A percentile compares a stretch with the other conserved stretches of the same genome.
These are phyloP conservation scores for Entomobrya proxima DNA, from an alignment of 2,888 invertebrate genomes.

Conservation along the genomic window DNA sequence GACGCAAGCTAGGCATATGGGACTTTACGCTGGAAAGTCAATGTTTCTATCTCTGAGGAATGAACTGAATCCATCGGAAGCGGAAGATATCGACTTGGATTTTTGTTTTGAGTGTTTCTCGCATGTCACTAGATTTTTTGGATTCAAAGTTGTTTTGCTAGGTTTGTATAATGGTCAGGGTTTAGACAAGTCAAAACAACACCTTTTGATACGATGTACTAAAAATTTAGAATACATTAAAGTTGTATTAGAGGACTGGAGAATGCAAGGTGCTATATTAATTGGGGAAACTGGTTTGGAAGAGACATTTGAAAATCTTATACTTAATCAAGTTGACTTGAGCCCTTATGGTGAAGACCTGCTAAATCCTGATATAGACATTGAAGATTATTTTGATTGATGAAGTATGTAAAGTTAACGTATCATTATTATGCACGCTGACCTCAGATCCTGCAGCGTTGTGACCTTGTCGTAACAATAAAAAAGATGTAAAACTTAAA, in stretches of 20 bases:
- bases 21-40: conserved; percentile 92
- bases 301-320: conserved; percentile 98
- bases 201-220: conserved; percentile 90
- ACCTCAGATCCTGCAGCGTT: too few relatives aligned
- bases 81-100: conserved; percentile 80
- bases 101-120: conserved; percentile 98
- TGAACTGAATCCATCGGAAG: conserved; percentile 78
- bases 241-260: conserved; percentile 89
- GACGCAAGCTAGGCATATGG: conserved; percentile 99
- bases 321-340: conserved; percentile 94
- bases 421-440: background rate
- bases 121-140: conserved; percentile 96
- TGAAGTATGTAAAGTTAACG: background rate
- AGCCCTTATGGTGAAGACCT: conserved; percentile 92
- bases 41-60: conserved; percentile 84
- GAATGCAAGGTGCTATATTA: conserved; percentile 93
- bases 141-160: conserved; percentile 92
- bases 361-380: conserved; percentile 95
- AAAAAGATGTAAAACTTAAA: too few relatives aligned
- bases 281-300: conserved; percentile 98
- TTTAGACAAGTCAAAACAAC: conserved; percentile 85
- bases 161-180: conserved; percentile 96
- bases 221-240: conserved; percentile 84
- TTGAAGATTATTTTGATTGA: conserved; percentile 99
- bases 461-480: too few relatives aligned